Percentiles rank a stretch among this genome's conserved stretches.
phyloP scores from a whole-genome alignment of 2,888 invertebrate genomes.

The Acrobasis consociella region DNA sequence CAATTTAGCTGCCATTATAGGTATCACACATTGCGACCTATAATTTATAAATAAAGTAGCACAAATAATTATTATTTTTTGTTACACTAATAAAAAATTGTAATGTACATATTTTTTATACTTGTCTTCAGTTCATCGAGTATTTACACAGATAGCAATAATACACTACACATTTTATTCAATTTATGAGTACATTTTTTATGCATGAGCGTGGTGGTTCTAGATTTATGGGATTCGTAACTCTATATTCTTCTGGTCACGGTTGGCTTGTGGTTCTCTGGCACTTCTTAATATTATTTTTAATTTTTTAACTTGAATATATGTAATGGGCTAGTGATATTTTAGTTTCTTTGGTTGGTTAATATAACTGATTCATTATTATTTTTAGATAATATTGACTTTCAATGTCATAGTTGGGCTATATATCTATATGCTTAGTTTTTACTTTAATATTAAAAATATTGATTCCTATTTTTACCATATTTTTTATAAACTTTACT shows the following conservation, averaged over 20 bases:
- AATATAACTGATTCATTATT: too few species aligned
- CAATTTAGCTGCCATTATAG: not conserved
- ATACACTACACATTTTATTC: too few species aligned
- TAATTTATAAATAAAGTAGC: not conserved
- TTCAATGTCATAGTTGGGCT: too few species aligned
- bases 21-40: not conserved
- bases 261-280: slow-evolving; percentile 28
- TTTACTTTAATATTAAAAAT: too few species aligned
- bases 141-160: too few species aligned
- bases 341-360: not conserved
- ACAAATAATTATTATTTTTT: not conserved
- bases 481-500: too few species aligned
- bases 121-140: too few species aligned
- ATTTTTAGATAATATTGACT: too few species aligned
- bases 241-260: slow-evolving; percentile 5
- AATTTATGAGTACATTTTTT: not conserved
- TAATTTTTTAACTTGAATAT: not conserved
- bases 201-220: slow-evolving; percentile 14
- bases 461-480: too few species aligned
- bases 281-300: not conserved
- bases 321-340: not conserved
- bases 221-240: slow-evolving; percentile 23
- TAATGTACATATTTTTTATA: too few species aligned
- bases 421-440: too few species aligned
- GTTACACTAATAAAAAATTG: too few species aligned